phyloP scores from a whole-genome alignment of 2,888 invertebrate species.

The Cancer borealis region DNA sequence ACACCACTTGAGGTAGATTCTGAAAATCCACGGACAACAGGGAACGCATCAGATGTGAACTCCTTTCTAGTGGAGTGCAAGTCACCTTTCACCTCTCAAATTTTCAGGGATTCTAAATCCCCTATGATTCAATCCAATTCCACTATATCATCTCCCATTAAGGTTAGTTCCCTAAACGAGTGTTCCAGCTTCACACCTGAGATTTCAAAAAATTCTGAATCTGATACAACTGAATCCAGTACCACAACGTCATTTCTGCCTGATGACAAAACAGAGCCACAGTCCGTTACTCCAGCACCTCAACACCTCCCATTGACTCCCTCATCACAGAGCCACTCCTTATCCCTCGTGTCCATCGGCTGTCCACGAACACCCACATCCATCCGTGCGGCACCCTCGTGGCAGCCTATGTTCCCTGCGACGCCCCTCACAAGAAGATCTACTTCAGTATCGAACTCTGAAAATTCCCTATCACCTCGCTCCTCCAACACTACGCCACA shows the following conservation, averaged over 20 bases:
- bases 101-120: background rate
- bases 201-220: background rate
- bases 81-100: background rate
- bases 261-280: background rate
- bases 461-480: background rate
- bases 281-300: slow-evolving; percentile 27
- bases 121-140: background rate
- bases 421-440: slow-evolving; percentile 32
- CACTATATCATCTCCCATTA: background rate
- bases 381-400: slow-evolving; percentile 62
- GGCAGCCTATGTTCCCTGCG: slow-evolving; percentile 56
- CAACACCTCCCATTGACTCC: slow-evolving; percentile 60
- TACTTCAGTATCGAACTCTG: slow-evolving; percentile 18
- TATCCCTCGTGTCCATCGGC: slow-evolving; percentile 49
- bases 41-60: background rate
- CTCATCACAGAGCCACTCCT: slow-evolving; percentile 53
- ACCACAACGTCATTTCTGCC: background rate
- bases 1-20: background rate
- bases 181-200: background rate
- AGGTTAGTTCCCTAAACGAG: background rate
- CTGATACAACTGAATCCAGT: background rate
- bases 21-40: background rate
- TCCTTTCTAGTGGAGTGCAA: background rate
- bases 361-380: slow-evolving; percentile 62
- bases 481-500: slow-evolving; percentile 33